Conservation (phyloP, 2,888 invertebrate genomes). For the Polia nebulosa region DNA sequence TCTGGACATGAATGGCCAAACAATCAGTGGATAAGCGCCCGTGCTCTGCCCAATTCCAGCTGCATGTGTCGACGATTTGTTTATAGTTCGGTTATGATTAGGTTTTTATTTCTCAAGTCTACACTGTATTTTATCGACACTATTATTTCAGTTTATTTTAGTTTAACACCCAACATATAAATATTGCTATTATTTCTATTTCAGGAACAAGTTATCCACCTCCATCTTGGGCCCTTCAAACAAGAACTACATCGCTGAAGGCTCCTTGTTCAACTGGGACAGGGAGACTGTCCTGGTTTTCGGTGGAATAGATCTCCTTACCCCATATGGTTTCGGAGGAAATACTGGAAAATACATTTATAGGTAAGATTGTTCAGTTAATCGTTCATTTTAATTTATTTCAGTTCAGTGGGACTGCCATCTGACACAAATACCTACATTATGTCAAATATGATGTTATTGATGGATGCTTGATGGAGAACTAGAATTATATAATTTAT, state of each 20-base stretch:
- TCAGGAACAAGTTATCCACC: slow-evolving; percentile 85
- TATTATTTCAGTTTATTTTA: background rate
- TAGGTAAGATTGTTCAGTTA: slow-evolving; percentile 76
- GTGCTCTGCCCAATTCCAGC: background rate
- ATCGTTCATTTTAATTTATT: background rate
- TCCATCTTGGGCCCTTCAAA: slow-evolving; percentile 87
- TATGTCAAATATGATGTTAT: background rate
- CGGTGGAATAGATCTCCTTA: slow-evolving; percentile 93
- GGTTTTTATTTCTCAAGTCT: background rate
- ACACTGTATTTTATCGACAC: background rate
- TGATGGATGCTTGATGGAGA: background rate
- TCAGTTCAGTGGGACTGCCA: background rate
- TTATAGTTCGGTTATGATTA: background rate
- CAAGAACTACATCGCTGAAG: slow-evolving; percentile 87
- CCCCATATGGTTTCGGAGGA: slow-evolving; percentile 87
- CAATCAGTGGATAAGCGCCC: background rate
- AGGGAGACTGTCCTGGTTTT: slow-evolving; percentile 92
- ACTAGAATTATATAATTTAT: background rate
- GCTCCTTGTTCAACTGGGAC: slow-evolving; percentile 90
- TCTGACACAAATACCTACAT: no score
- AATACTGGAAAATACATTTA: slow-evolving; percentile 92
- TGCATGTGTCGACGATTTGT: background rate
- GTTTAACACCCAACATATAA: background rate
- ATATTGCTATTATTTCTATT: slow-evolving; percentile 24
- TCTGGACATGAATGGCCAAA: background rate